Percentiles rank a stretch among this genome's conserved stretches.
phyloP scores from a whole-genome alignment of 2,797 vertebrate species.

The Tragopan temminckii region DNA sequence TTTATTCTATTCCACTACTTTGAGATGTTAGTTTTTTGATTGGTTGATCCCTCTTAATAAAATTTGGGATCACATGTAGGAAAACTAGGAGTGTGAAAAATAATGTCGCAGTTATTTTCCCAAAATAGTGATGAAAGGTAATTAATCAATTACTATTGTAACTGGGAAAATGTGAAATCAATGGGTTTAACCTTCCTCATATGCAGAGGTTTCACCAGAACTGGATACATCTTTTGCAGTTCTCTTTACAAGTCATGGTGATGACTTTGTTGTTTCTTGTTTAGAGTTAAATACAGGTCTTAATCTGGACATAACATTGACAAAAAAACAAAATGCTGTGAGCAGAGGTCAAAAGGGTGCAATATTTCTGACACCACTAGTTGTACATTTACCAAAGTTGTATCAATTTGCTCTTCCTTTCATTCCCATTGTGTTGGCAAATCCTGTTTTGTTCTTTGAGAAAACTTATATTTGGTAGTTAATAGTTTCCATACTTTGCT shows the following conservation, averaged over 20 bases:
- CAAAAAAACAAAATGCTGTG: neutral
- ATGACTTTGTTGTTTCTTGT: neutral
- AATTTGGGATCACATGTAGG: neutral
- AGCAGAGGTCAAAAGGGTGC: neutral
- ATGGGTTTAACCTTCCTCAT: neutral
- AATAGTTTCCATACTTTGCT: neutral
- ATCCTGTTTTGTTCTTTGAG: rapidly evolving
- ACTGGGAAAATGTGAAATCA: neutral
- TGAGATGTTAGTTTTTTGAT: neutral
- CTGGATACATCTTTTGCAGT: neutral
- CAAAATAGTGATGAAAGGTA: neutral
- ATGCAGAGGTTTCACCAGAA: neutral
- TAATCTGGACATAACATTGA: rapidly evolving
- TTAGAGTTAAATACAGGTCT: neutral
- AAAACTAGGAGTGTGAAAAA: neutral
- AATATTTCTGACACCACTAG: neutral
- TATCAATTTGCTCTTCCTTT: neutral
- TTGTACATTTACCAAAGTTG: neutral
- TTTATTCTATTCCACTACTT: neutral
- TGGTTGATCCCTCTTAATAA: neutral
- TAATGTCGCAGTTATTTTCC: neutral
- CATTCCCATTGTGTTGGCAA: neutral
- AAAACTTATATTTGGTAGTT: neutral
- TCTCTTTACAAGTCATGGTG: neutral
- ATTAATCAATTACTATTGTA: neutral